Evolutionary conservation across 2,113 vertebrate genomes (phyloP).

Genomic region (Sitta europaea): DNA sequence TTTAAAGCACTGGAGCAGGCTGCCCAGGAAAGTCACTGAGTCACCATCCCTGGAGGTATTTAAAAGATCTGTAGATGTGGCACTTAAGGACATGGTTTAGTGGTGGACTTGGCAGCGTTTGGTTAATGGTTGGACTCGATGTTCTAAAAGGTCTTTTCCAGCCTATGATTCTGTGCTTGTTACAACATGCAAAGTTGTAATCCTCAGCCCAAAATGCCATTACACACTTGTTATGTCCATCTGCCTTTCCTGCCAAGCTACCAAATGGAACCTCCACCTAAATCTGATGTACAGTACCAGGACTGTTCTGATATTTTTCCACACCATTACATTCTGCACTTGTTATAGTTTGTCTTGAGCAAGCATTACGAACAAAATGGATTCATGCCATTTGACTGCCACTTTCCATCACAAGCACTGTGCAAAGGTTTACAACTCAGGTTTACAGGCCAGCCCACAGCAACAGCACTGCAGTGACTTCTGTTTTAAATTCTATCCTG

Average conservation of each 20-base stretch:
- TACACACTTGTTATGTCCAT: not conserved
- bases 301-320: not conserved
- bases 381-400: not conserved
- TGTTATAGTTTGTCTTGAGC: not conserved
- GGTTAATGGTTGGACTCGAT: not conserved
- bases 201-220: not conserved
- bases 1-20: not conserved
- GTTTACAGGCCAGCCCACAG: not conserved
- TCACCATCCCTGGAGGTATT: not conserved
- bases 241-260: not conserved
- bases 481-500: not conserved
- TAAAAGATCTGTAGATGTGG: not conserved
- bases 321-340: not conserved
- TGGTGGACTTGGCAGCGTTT: not conserved
- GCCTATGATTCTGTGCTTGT: not conserved
- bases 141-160: not conserved
- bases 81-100: not conserved
- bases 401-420: not conserved
- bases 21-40: not conserved
- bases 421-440: not conserved
- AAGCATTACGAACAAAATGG: not conserved
- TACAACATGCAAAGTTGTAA: not conserved
- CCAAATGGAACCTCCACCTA: not conserved
- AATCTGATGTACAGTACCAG: not conserved
- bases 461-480: not conserved